Percentiles rank a stretch among this genome's conserved stretches.
Conservation (phyloP, 2,113 vertebrate species). For the Balaeniceps rex region DNA sequence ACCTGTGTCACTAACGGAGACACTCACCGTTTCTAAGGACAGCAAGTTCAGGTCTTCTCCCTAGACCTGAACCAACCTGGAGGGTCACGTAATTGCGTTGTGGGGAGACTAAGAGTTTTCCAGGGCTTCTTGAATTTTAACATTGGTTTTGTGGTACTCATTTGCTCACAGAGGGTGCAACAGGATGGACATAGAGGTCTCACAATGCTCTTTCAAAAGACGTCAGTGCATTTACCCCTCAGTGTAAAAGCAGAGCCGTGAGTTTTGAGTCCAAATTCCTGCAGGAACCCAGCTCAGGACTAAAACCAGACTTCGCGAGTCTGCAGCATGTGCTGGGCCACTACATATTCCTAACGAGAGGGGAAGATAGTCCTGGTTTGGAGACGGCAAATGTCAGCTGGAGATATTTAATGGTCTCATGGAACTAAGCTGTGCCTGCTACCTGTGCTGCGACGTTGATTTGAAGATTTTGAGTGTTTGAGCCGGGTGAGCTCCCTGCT, state of each 20-base stretch:
- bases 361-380: not conserved
- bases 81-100: not conserved
- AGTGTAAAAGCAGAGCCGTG: accelerated
- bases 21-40: not conserved
- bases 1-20: not conserved
- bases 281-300: not conserved
- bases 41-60: accelerated
- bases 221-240: not conserved
- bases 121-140: not conserved
- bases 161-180: not conserved
- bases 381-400: not conserved
- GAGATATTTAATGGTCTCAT: not conserved
- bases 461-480: not conserved
- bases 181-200: not conserved
- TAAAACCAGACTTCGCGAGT: not conserved
- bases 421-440: not conserved
- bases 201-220: not conserved
- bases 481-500: not conserved
- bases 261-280: not conserved
- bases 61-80: not conserved
- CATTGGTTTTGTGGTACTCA: not conserved
- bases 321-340: not conserved
- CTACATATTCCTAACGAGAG: not conserved
- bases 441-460: accelerated
- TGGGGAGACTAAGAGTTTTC: not conserved